Percentiles rank a stretch among this genome's conserved stretches.
Conservation (phyloP, 2,797 vertebrate species). For the Molossus molossus region DNA sequence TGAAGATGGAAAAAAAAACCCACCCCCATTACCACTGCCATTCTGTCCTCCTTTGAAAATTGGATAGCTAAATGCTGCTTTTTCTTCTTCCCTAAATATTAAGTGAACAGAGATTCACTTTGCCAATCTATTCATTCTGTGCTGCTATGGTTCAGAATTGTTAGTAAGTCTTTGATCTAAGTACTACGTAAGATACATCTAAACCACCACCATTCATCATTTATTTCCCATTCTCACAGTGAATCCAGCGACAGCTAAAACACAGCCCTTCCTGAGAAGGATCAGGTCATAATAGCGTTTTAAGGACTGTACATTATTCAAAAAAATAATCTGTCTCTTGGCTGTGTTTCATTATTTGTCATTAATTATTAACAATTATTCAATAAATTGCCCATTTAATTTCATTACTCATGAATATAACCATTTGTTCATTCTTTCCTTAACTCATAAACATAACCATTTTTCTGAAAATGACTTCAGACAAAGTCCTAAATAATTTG, state of each 20-base stretch:
- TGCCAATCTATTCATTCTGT: slow-evolving; percentile 61
- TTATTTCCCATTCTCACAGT: background rate
- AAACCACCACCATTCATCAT: background rate
- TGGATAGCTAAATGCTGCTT: slow-evolving; percentile 14
- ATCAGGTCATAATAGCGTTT: background rate
- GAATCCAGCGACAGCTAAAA: background rate
- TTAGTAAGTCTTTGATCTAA: slow-evolving; percentile 77
- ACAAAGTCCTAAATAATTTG: slow-evolving; percentile 60
- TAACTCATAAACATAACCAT: slow-evolving; percentile 33
- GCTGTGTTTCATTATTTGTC: slow-evolving; percentile 49
- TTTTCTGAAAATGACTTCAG: slow-evolving; percentile 64
- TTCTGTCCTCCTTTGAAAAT: slow-evolving; percentile 47
- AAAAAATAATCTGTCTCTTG: slow-evolving; percentile 19
- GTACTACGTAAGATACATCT: background rate
- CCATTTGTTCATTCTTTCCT: slow-evolving; percentile 43
- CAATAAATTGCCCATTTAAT: slow-evolving; percentile 25
- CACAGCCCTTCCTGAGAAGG: background rate
- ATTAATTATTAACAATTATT: slow-evolving; percentile 68
- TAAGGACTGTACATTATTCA: background rate
- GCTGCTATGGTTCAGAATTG: slow-evolving; percentile 37
- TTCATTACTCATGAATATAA: slow-evolving; percentile 47
- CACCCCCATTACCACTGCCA: background rate
- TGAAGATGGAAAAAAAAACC: slow-evolving; percentile 27
- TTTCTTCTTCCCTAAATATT: slow-evolving; percentile 14
- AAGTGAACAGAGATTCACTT: slow-evolving; percentile 68